A percentile compares a stretch with the other conserved stretches of the same genome.
Conservation (phyloP, 2,113 vertebrate species). For the Sardina pilchardus region DNA sequence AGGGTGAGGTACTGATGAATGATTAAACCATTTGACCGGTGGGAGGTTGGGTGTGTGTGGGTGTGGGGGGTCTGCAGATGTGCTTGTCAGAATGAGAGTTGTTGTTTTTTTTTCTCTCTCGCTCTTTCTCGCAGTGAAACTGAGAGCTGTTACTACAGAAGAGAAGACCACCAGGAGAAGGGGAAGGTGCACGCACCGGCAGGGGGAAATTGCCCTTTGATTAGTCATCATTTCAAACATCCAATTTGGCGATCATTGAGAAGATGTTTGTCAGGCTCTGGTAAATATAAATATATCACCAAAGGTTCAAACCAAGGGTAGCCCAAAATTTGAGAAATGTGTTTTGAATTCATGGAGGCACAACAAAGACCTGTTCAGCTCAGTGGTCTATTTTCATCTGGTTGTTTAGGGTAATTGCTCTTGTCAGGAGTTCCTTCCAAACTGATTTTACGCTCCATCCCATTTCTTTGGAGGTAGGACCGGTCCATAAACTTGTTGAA, state of each 20-base stretch:
- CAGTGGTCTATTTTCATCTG: conserved; percentile 16
- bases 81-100: conserved; percentile 41
- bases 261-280: conserved; percentile 6
- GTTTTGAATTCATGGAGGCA: conserved; percentile 5
- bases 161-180: conserved; percentile 52
- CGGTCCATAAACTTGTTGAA: conserved; percentile 18
- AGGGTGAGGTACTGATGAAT: conserved; percentile 53
- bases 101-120: too few relatives aligned
- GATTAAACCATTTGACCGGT: conserved; percentile 56
- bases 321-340: conserved; percentile 17
- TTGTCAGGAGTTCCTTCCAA: conserved; percentile 48
- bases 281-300: conserved; percentile 8
- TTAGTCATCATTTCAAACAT: conserved; percentile 50
- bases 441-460: conserved; percentile 23
- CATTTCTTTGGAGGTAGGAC: conserved; percentile 11
- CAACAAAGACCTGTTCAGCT: conserved; percentile 20
- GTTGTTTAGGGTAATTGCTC: conserved; percentile 18
- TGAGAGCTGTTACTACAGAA: conserved; percentile 50
- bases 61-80: conserved; percentile 48
- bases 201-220: conserved; percentile 24
- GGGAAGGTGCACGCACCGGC: conserved; percentile 37
- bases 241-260: conserved; percentile 36
- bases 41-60: conserved; percentile 16
- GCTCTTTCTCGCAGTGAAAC: conserved; percentile 52
- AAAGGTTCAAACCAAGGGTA: conserved; percentile 11